Conservation (phyloP, 2,113 vertebrate species). For the Albula glossodonta region DNA sequence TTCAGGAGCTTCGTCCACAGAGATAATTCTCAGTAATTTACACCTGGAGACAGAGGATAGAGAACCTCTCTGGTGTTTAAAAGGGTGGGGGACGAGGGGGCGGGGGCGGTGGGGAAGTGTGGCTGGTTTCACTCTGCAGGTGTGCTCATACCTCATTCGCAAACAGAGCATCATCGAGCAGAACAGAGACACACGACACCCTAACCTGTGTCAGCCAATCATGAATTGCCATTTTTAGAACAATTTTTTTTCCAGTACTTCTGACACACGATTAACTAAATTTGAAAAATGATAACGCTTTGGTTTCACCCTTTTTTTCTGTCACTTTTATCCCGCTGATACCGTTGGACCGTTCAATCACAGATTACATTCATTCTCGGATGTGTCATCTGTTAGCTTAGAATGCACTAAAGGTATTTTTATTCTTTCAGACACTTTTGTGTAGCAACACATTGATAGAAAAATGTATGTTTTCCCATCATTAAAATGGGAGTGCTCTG, state of each 20-base stretch:
- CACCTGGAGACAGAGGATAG: not conserved
- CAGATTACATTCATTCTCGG: not conserved
- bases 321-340: not conserved
- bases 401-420: not conserved
- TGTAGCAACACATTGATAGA: not conserved
- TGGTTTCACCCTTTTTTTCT: not conserved
- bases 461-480: not conserved
- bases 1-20: not conserved
- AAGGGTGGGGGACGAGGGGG: not conserved
- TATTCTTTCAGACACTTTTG: not conserved
- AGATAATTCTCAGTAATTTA: constrained; percentile 6
- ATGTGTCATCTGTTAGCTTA: not conserved
- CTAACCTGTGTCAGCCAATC: not conserved
- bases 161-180: not conserved
- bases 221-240: not conserved
- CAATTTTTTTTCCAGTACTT: not conserved
- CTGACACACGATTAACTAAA: not conserved
- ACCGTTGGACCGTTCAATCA: not conserved
- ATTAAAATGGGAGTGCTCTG: not conserved
- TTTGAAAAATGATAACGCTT: not conserved
- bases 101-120: not conserved
- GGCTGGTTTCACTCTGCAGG: no score
- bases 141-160: not conserved
- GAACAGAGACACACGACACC: not conserved
- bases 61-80: not conserved